Conservation (phyloP, 2,113 vertebrate genomes). For the Lepus europaeus region DNA sequence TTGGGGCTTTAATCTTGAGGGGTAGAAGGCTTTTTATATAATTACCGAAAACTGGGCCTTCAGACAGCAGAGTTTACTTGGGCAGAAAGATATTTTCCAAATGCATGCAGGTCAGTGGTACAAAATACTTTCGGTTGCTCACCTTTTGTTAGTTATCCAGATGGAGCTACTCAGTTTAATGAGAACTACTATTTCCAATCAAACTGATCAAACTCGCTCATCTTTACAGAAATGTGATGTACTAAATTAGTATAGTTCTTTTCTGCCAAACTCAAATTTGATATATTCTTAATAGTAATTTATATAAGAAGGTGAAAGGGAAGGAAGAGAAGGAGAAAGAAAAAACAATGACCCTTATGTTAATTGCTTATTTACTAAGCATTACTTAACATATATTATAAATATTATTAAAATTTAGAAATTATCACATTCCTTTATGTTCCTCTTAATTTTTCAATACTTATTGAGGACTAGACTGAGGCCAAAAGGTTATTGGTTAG, state of each 20-base stretch:
- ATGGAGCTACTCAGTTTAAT: neutral
- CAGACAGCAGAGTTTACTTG: neutral
- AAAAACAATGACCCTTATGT: neutral
- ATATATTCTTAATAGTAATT: neutral
- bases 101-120: neutral
- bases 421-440: neutral
- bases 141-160: neutral
- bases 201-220: neutral
- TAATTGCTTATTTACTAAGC: neutral
- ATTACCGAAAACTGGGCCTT: neutral
- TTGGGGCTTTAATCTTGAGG: neutral
- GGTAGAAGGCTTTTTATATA: neutral
- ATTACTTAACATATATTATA: neutral
- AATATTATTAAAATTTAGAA: neutral
- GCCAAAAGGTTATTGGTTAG: neutral
- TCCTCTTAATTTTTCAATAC: neutral
- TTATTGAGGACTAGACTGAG: neutral
- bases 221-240: neutral
- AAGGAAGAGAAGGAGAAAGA: neutral
- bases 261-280: neutral
- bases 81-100: constrained; percentile 20
- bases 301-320: neutral
- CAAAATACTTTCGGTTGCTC: neutral
- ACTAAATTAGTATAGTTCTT: neutral
- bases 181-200: neutral